Percentiles rank a stretch among this genome's conserved stretches.
Conservation (phyloP, 2,797 vertebrate genomes). For the Propithecus deckenii region DNA sequence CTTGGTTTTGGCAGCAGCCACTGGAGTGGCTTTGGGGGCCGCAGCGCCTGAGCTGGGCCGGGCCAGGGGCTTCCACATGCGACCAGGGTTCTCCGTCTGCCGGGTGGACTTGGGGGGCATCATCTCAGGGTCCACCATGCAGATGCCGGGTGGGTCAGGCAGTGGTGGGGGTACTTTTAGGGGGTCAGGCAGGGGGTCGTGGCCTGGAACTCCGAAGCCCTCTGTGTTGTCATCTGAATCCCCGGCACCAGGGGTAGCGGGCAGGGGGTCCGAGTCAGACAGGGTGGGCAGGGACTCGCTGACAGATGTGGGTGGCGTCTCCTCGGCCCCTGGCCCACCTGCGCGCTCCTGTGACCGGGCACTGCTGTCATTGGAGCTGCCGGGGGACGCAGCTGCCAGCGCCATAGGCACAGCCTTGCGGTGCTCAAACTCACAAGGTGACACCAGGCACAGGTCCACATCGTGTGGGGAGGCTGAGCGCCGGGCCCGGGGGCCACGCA, state of each 20-base stretch:
- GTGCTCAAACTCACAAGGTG: conserved; percentile 95
- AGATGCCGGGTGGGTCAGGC: conserved; percentile 90
- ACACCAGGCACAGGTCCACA: conserved; percentile 95
- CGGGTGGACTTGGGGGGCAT: conserved; percentile 74
- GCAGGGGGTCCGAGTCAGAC: conserved; percentile 89
- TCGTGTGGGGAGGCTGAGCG: conserved; percentile 89
- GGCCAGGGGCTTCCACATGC: conserved; percentile 78
- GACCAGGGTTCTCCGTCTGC: conserved; percentile 72
- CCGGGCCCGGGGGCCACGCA: conserved; percentile 75
- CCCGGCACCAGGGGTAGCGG: conserved; percentile 86
- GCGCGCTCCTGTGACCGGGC: conserved; percentile 86
- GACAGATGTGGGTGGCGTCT: conserved; percentile 89
- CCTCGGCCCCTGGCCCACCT: conserved; percentile 67
- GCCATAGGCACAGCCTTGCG: conserved; percentile 79
- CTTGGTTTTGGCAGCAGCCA: conserved; percentile 78
- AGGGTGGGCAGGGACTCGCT: conserved; percentile 89
- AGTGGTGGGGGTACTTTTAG: conserved; percentile 90
- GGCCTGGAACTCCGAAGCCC: conserved; percentile 28
- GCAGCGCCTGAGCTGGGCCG: not conserved
- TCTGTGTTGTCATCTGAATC: conserved; percentile 88
- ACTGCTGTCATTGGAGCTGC: conserved; percentile 87
- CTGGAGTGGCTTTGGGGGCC: conserved; percentile 19
- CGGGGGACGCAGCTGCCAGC: conserved; percentile 30
- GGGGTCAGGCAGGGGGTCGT: conserved; percentile 88
- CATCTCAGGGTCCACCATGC: conserved; percentile 92